Evolutionary conservation across 1,140 invertebrate species (phyloP).

Genomic region (Contarinia nasturtii): DNA sequence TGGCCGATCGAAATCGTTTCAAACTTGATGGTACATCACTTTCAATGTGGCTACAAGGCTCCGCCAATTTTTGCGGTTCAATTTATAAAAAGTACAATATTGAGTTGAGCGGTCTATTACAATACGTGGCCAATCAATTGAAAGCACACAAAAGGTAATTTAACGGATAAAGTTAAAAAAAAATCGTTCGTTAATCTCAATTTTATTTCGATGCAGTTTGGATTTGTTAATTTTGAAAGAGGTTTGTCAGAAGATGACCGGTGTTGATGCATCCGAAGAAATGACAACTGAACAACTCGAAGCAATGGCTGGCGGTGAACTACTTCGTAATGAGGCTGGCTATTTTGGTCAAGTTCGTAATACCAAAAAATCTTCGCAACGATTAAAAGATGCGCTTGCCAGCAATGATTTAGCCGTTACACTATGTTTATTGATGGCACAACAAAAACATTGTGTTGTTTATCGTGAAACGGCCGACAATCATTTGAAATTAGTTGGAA

Average conservation of each 20-base stretch:
- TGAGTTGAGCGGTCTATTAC: constrained; percentile 83
- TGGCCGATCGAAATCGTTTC: constrained; percentile 49
- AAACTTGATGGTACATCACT: constrained; percentile 88
- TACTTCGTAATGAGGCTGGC: constrained; percentile 85
- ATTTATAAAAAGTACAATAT: constrained; percentile 96
- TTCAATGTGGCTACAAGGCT: constrained; percentile 83
- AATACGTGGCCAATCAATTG: constrained; percentile 93
- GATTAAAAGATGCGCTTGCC: constrained; percentile 88
- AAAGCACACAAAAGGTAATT: constrained; percentile 82
- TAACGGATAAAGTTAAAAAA: constrained; percentile 5
- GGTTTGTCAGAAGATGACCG: constrained; percentile 98
- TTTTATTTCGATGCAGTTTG: constrained; percentile 34
- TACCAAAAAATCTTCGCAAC: constrained; percentile 84
- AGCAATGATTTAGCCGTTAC: constrained; percentile 78
- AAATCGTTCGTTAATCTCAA: no score
- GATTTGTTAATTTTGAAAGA: constrained; percentile 92
- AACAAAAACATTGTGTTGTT: constrained; percentile 86
- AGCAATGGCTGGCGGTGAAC: constrained; percentile 89
- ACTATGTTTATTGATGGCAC: constrained; percentile 86
- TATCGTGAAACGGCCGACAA: constrained; percentile 71
- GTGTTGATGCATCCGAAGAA: constrained; percentile 91
- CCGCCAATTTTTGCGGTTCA: constrained; percentile 85
- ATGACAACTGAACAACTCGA: constrained; percentile 91
- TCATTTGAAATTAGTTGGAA: constrained; percentile 81
- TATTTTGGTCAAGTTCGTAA: constrained; percentile 95